Percentiles rank a stretch among this genome's conserved stretches.
These are phyloP conservation scores for Coremacera marginata DNA, from an alignment of 2,888 invertebrate genomes.

Conservation along the genomic window DNA sequence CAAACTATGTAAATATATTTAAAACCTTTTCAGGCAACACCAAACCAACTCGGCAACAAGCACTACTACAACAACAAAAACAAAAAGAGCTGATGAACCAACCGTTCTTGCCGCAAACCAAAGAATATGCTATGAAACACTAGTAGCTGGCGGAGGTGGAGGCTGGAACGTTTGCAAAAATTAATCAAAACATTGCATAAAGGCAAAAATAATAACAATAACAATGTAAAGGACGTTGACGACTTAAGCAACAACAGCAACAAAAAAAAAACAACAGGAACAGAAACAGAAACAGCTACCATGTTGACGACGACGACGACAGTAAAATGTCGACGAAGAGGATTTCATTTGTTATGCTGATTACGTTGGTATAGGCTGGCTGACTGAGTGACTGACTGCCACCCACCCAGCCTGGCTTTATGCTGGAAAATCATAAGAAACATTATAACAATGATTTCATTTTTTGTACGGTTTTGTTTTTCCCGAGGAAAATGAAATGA, in stretches of 20 bases:
- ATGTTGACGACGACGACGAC: slow-evolving; percentile 56
- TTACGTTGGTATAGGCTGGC: slow-evolving; percentile 59
- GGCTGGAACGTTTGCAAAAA: slow-evolving; percentile 56
- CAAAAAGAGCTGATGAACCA: background rate
- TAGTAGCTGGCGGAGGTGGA: background rate
- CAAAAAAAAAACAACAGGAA: slow-evolving; percentile 28
- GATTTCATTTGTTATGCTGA: slow-evolving; percentile 67
- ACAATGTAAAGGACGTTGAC: slow-evolving; percentile 60
- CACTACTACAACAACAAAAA: background rate
- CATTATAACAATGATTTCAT: slow-evolving; percentile 50
- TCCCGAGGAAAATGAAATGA: slow-evolving; percentile 57
- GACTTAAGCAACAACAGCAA: slow-evolving; percentile 33
- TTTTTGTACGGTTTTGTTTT: slow-evolving; percentile 49
- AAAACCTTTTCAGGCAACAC: slow-evolving; percentile 9
- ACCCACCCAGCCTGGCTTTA: slow-evolving; percentile 33
- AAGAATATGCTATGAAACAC: background rate
- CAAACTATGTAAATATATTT: background rate
- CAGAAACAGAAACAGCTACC: slow-evolving; percentile 69
- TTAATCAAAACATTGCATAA: slow-evolving; percentile 70
- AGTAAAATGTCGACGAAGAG: slow-evolving; percentile 67
- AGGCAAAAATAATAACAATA: slow-evolving; percentile 69
- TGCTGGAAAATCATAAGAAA: slow-evolving; percentile 34
- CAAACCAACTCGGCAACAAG: background rate
- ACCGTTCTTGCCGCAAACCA: slow-evolving; percentile 23
- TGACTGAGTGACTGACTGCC: slow-evolving; percentile 31